phyloP scores from a whole-genome alignment of 2,888 invertebrate genomes.

The Lithosia quadra region DNA sequence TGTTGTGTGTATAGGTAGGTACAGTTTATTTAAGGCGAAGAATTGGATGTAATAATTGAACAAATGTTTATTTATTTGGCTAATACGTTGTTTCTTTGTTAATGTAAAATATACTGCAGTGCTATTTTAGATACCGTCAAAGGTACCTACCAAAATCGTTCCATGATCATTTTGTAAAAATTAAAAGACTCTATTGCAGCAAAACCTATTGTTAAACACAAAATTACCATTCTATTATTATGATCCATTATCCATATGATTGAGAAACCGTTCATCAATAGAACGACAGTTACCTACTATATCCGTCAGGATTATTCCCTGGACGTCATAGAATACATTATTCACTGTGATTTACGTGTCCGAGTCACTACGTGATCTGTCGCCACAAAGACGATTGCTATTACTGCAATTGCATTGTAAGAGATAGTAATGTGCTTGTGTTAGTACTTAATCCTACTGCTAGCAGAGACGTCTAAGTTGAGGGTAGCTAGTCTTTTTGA shows the following conservation, averaged over 20 bases:
- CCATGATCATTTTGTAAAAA: not conserved
- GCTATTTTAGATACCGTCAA: not conserved
- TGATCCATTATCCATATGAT: slow-evolving; percentile 23
- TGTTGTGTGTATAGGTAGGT: not conserved
- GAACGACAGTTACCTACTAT: slow-evolving; percentile 36
- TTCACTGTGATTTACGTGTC: slow-evolving; percentile 68
- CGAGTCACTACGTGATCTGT: slow-evolving; percentile 57
- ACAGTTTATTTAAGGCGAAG: not conserved
- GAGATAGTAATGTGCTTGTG: slow-evolving; percentile 15
- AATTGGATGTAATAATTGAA: too few species aligned
- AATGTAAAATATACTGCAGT: not conserved
- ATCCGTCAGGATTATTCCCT: slow-evolving; percentile 59
- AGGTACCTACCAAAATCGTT: too few species aligned
- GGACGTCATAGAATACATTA: slow-evolving; percentile 60
- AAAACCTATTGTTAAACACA: not conserved
- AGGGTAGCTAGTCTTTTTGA: too few species aligned
- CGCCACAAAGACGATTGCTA: slow-evolving; percentile 53
- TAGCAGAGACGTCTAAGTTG: too few species aligned
- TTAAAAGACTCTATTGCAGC: not conserved
- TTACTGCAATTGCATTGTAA: slow-evolving; percentile 27
- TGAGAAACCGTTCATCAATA: slow-evolving; percentile 38
- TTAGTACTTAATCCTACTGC: not conserved
- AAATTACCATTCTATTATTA: not conserved
- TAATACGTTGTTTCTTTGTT: not conserved
- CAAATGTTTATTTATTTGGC: not conserved